A percentile compares a stretch with the other conserved stretches of the same genome.
These are phyloP conservation scores for Turritopsis rubra DNA, from an alignment of 30 jellyfish, hydroid and myxozoan species.

Conservation along the genomic window DNA sequence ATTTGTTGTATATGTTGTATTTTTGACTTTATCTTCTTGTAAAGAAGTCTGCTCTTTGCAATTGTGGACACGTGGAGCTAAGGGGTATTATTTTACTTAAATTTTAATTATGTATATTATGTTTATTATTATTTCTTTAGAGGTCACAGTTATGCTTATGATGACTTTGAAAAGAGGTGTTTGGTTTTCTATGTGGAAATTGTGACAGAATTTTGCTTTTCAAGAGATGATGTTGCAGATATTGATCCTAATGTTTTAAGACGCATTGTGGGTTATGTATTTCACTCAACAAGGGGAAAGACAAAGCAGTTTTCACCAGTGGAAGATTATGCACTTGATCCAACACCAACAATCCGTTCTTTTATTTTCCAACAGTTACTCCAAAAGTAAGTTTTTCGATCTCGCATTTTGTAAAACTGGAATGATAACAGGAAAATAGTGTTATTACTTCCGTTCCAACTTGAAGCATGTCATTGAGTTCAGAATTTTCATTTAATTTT, in stretches of 20 bases:
- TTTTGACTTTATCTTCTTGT: too few relatives aligned
- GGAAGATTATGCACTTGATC: slow-evolving; percentile 46
- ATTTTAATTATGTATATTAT: too few relatives aligned
- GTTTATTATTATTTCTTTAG: slow-evolving; percentile 22
- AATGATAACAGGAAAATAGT: neutral
- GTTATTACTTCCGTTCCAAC: neutral
- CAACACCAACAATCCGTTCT: slow-evolving; percentile 67
- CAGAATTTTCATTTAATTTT: too few relatives aligned
- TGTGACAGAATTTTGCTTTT: slow-evolving; percentile 48
- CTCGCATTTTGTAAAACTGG: too few relatives aligned
- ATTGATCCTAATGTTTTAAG: slow-evolving; percentile 24
- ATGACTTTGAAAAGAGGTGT: slow-evolving; percentile 39
- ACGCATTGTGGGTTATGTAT: slow-evolving; percentile 38
- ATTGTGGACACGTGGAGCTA: neutral
- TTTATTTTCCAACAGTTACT: slow-evolving; percentile 59
- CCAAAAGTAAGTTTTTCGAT: slow-evolving; percentile 15
- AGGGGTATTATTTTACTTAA: too few relatives aligned
- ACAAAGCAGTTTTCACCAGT: slow-evolving; percentile 61
- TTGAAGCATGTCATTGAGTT: too few relatives aligned
- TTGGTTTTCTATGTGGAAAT: slow-evolving; percentile 48
- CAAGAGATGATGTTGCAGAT: slow-evolving; percentile 9
- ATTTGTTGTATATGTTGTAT: too few relatives aligned
- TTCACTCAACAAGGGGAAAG: slow-evolving; percentile 9
- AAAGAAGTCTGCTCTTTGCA: too few relatives aligned
- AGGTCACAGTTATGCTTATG: slow-evolving; percentile 9